These are phyloP conservation scores for Drosophila glabriapex DNA, from an alignment of 2,888 invertebrate genomes.

Conservation along the genomic window DNA sequence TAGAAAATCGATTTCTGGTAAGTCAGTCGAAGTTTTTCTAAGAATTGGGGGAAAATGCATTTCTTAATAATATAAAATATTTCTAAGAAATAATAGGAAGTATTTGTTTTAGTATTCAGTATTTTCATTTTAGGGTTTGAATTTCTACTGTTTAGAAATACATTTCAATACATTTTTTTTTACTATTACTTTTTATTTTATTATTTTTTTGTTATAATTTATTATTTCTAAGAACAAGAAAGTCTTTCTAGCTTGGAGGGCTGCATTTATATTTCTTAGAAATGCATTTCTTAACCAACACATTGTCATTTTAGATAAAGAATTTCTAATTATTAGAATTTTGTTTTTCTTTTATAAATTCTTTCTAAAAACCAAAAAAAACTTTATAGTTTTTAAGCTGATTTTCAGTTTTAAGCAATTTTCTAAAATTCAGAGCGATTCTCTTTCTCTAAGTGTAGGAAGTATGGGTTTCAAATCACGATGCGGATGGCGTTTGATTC, in stretches of 20 bases:
- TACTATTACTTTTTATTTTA: not conserved
- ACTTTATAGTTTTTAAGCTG: not conserved
- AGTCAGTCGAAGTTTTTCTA: too few relatives aligned
- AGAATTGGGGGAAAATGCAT: too few relatives aligned
- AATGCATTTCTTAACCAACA: not conserved
- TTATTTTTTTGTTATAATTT: not conserved
- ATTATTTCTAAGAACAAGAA: too few relatives aligned
- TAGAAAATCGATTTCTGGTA: not conserved
- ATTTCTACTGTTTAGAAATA: too few relatives aligned
- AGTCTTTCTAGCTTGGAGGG: not conserved
- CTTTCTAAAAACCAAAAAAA: not conserved
- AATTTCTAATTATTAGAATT: not conserved
- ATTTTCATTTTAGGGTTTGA: too few relatives aligned
- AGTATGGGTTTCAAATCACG: conserved; percentile 39
- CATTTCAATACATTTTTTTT: not conserved
- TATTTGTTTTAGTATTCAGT: not conserved
- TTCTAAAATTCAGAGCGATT: not conserved
- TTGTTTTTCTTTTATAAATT: not conserved
- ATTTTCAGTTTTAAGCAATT: not conserved
- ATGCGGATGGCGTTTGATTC: conserved; percentile 44
- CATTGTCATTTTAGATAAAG: not conserved
- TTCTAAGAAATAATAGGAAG: too few relatives aligned
- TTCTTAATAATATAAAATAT: not conserved
- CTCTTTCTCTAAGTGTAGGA: not conserved
- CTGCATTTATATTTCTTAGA: not conserved